These are phyloP conservation scores for Iselma pallidipennis DNA, from an alignment of 2,888 invertebrate species.

Conservation along the genomic window DNA sequence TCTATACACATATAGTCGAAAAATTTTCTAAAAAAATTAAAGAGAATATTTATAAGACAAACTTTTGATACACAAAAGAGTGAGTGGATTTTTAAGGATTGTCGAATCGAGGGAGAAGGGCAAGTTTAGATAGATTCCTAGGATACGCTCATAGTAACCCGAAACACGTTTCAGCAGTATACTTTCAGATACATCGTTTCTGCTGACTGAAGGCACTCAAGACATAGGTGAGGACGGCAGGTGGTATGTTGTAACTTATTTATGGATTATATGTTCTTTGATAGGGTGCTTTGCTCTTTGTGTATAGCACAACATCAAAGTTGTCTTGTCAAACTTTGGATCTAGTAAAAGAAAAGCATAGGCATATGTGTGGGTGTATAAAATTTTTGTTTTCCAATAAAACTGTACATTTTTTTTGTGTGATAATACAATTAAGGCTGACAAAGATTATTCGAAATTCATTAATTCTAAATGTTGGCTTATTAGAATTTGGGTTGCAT, in stretches of 20 bases:
- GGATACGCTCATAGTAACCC: conserved; percentile 2
- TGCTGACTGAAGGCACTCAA: conserved; percentile 27
- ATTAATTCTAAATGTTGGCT: background rate
- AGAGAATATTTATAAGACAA: too few relatives aligned
- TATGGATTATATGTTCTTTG: conserved; percentile 28
- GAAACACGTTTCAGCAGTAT: conserved; percentile 22
- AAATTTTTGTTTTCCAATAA: too few relatives aligned
- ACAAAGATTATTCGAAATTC: too few relatives aligned
- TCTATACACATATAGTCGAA: too few relatives aligned
- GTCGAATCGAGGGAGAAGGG: background rate
- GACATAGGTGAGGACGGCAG: conserved; percentile 27
- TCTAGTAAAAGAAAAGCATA: conserved; percentile 2
- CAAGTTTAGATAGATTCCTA: background rate
- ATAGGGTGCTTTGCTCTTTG: conserved; percentile 7
- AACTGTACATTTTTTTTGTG: too few relatives aligned
- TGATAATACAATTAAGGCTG: background rate
- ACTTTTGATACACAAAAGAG: too few relatives aligned
- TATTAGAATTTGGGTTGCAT: background rate
- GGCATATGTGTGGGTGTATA: too few relatives aligned
- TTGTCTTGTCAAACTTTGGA: conserved; percentile 14
- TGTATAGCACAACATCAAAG: conserved; percentile 16
- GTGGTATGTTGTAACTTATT: conserved; percentile 27
- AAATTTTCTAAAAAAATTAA: too few relatives aligned
- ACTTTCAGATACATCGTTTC: conserved; percentile 22
- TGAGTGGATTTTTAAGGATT: too few relatives aligned